Evolutionary conservation across 2,113 vertebrate species (phyloP), one percentile per base, ranked within the genome.

Genomic region (Serinus canaria): DNA sequence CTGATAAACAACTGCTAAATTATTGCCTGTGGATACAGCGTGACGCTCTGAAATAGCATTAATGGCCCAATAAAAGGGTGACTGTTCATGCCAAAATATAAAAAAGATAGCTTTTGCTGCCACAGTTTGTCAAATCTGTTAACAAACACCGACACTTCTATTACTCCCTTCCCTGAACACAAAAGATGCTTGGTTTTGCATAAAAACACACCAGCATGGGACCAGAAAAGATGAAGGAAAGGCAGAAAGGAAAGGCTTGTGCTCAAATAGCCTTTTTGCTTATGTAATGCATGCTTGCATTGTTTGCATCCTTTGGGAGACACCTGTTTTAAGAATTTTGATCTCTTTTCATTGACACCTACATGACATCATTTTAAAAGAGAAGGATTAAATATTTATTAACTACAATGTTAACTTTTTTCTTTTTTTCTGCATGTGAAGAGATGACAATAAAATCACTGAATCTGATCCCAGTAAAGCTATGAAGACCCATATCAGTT

Each of bases 1-100:
- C 95, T 94, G 95, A 97, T 97, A 96, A 97, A 97, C 95, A 97
- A 94, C 89, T 95, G 95, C 90, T 97, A 95, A 97, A 97, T 97
- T 97, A 97, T 43, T 95, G 94, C 85, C 96, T 93, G 92, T 93
- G 92, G 95, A 96, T 95, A 93, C 33, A 83, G 92, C 13, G 0
- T 46, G 74, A 96, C 87, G 92, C 74, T 94, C 93, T 93, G 94
- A 97, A 98, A 97, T 33, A 97, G 83, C 92, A 97, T 90, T 96
- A 97, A 97, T 73, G 59, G 68, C 50, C 73, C 96, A 96, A 97
- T 95, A 97, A 98, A 97, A 97, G 84, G 88, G 87, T 44, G 59
- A 97, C 41, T 97, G 92, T 76, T 97, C 90, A 95, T 92, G 92
- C 87, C 93, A 96, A 97, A 97, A 95, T 68, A 89, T 58, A 93